Conservation (phyloP, 2,888 invertebrate species). For the Netelia fuscicornis region DNA sequence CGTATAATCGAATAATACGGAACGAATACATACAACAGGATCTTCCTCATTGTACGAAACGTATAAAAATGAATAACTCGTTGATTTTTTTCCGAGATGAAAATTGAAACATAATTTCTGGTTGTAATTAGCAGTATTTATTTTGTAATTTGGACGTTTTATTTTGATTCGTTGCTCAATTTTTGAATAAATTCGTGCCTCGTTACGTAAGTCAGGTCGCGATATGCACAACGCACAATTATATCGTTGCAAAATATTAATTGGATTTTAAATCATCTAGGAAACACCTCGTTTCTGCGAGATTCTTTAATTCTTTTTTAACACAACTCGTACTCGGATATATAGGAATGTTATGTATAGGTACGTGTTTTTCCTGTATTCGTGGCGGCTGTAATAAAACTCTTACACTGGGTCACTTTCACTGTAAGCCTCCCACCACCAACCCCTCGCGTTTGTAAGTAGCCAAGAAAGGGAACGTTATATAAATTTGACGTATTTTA, state of each 20-base stretch:
- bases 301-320: not conserved
- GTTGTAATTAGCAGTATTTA: not conserved
- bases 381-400: conserved; percentile 16
- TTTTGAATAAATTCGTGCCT: not conserved
- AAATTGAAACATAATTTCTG: not conserved
- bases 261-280: not conserved
- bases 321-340: not conserved
- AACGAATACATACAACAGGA: not conserved
- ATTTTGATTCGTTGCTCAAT: not conserved
- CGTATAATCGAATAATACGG: not conserved
- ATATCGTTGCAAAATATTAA: not conserved
- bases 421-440: conserved; percentile 66
- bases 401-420: conserved; percentile 73
- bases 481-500: conserved; percentile 77
- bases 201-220: not conserved
- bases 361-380: conserved; percentile 50
- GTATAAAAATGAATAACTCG: not conserved
- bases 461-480: conserved; percentile 71
- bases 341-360: not conserved
- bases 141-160: not conserved
- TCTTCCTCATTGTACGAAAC: not conserved
- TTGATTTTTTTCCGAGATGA: not conserved
- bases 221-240: not conserved
- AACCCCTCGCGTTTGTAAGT: not conserved
- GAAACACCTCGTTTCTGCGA: not conserved